These are phyloP conservation scores for Diarsia rubi DNA, from an alignment of 2,888 invertebrate species.

Conservation along the genomic window DNA sequence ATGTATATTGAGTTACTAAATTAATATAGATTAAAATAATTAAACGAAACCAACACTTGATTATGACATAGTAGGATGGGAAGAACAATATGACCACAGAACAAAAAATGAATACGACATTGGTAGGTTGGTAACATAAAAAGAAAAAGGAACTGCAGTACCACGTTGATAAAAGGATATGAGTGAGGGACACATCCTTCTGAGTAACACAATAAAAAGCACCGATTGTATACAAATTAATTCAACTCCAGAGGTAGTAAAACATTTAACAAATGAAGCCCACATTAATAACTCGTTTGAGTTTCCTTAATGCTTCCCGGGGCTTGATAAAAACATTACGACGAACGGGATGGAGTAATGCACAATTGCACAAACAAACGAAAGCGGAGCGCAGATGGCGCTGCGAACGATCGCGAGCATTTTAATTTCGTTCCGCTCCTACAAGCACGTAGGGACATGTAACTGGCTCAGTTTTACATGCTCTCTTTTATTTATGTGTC, in stretches of 20 bases:
- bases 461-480: slow-evolving; percentile 59
- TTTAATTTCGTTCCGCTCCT: slow-evolving; percentile 69
- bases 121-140: too few relatives aligned
- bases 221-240: slow-evolving; percentile 28
- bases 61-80: neutral
- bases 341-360: slow-evolving; percentile 57
- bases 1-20: too few relatives aligned
- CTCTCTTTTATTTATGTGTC: slow-evolving; percentile 61
- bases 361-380: slow-evolving; percentile 70
- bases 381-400: slow-evolving; percentile 69
- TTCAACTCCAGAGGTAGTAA: slow-evolving; percentile 31
- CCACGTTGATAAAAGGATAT: neutral
- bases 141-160: neutral
- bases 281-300: slow-evolving; percentile 62
- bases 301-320: slow-evolving; percentile 60
- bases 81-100: too few relatives aligned
- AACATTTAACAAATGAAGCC: slow-evolving; percentile 33
- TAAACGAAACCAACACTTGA: neutral
- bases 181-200: too few relatives aligned
- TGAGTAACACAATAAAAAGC: neutral
- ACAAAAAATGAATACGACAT: too few relatives aligned
- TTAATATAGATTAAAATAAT: too few relatives aligned
- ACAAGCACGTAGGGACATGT: slow-evolving; percentile 66
- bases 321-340: slow-evolving; percentile 69
- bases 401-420: slow-evolving; percentile 60